Evolutionary conservation across 2,113 vertebrate species (phyloP).

Genomic region (Mugil cephalus): DNA sequence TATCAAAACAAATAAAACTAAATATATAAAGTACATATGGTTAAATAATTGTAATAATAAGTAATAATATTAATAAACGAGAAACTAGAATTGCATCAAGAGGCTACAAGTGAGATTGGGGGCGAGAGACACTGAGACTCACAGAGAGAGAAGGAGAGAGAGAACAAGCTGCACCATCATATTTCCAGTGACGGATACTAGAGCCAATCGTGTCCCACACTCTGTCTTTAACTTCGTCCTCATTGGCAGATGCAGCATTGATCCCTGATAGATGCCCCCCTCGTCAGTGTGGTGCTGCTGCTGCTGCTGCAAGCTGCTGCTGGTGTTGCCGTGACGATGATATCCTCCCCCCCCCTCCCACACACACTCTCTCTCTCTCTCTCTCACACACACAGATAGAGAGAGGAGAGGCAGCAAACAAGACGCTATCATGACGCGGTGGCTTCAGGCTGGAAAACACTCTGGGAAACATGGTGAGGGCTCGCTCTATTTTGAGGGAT

Average conservation of each 20-base stretch:
- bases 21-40: too few relatives aligned
- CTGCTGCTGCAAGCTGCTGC: conserved; percentile 60
- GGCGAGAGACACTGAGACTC: not conserved
- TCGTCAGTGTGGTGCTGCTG: conserved; percentile 45
- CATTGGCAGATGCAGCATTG: conserved; percentile 35
- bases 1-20: too few relatives aligned
- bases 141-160: not conserved
- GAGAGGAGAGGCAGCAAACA: conserved; percentile 45
- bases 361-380: not conserved
- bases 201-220: conserved; percentile 36
- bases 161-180: not conserved
- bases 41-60: too few relatives aligned
- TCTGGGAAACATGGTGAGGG: conserved; percentile 49
- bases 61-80: too few relatives aligned
- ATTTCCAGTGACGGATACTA: not conserved
- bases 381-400: not conserved
- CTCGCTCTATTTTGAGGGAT: not conserved
- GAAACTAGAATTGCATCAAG: too few relatives aligned
- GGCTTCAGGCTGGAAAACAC: conserved; percentile 60
- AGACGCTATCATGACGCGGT: conserved; percentile 47
- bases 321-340: conserved; percentile 68
- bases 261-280: not conserved
- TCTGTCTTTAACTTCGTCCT: not conserved
- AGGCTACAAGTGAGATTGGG: too few relatives aligned
- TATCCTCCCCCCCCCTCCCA: conserved; percentile 30